Conservation (phyloP, 2,797 vertebrate species). For the Silurus lanzhouensis region DNA sequence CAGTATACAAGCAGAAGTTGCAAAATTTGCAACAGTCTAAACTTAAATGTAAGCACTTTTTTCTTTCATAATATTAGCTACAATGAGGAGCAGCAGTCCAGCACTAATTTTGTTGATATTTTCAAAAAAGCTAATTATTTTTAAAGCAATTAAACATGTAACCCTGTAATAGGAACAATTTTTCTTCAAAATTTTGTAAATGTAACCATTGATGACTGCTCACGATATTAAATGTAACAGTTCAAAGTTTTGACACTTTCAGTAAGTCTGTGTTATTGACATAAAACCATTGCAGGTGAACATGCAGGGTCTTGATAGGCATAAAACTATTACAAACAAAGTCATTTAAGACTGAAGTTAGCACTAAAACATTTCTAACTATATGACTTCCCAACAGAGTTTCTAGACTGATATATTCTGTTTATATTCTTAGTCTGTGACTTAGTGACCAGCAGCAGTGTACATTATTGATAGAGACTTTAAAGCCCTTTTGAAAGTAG, state of each 20-base stretch:
- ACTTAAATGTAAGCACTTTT: not conserved
- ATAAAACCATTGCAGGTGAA: not conserved
- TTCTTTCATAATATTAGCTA: not conserved
- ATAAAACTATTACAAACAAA: not conserved
- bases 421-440: no score
- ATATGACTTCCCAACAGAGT: no score
- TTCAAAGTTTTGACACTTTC: not conserved
- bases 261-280: not conserved
- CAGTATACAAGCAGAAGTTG: not conserved
- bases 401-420: no score
- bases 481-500: no score
- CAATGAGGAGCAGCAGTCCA: not conserved
- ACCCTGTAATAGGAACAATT: not conserved
- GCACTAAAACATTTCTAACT: no score
- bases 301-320: not conserved
- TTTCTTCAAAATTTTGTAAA: not conserved
- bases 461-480: no score
- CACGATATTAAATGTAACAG: not conserved
- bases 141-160: not conserved
- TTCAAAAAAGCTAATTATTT: not conserved
- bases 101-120: not conserved
- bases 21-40: not conserved
- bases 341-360: not conserved
- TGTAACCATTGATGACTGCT: not conserved
- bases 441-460: no score